Conservation (phyloP, 2,797 vertebrate genomes). For the Acipenser oxyrinchus region DNA sequence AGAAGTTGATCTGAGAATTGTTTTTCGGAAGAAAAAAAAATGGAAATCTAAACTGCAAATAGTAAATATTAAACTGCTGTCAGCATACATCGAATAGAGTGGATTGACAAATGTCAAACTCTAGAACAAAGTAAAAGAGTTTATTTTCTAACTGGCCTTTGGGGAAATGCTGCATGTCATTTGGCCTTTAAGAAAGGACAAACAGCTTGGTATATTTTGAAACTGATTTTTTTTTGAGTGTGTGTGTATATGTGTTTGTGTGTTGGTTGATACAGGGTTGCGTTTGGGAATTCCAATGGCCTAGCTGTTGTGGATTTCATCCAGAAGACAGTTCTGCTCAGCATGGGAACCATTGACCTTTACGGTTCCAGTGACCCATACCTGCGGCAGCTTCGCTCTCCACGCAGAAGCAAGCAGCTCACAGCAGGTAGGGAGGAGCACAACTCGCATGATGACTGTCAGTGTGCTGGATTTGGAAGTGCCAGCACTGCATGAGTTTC, state of each 20-base stretch:
- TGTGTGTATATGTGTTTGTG: conserved; percentile 2
- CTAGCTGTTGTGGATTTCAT: conserved; percentile 90
- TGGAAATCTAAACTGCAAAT: too few species aligned
- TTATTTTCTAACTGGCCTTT: neutral
- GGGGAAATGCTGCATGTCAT: neutral
- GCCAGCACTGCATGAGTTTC: conserved; percentile 1
- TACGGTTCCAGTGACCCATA: conserved; percentile 85
- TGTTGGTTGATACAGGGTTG: conserved; percentile 61
- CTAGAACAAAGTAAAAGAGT: neutral
- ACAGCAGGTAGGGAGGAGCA: conserved; percentile 73
- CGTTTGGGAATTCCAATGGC: conserved; percentile 89
- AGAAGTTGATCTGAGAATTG: too few species aligned
- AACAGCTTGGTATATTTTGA: too few species aligned
- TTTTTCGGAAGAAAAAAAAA: too few species aligned
- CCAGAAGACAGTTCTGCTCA: conserved; percentile 86
- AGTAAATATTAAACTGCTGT: too few species aligned
- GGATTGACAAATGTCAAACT: too few species aligned
- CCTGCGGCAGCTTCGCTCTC: conserved; percentile 86
- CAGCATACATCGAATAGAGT: too few species aligned
- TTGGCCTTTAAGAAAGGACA: neutral
- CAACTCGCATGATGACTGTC: neutral
- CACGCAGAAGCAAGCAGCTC: conserved; percentile 89
- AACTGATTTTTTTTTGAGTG: neutral
- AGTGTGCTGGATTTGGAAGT: neutral
- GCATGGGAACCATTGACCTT: conserved; percentile 83